A percentile compares a stretch with the other conserved stretches of the same genome.
These are phyloP conservation scores for Pantala flavescens DNA, from an alignment of 1,140 invertebrate genomes.

Conservation along the genomic window DNA sequence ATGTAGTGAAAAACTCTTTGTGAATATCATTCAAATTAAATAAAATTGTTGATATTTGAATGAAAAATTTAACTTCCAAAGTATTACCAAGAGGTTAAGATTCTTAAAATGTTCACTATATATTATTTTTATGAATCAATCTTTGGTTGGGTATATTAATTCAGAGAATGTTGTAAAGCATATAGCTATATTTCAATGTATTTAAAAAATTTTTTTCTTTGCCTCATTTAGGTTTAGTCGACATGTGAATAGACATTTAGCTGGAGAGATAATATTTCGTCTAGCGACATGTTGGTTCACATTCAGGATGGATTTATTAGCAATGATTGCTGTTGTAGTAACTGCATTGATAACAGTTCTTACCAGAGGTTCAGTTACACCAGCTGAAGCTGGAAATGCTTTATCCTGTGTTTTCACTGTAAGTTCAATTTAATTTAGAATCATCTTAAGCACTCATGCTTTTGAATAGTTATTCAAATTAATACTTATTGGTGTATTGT, in stretches of 20 bases:
- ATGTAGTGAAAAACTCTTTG: no score
- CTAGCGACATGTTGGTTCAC: constrained; percentile 36
- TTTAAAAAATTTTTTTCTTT: no score
- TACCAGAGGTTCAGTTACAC: constrained; percentile 31
- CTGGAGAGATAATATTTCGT: constrained; percentile 27
- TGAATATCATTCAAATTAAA: no score
- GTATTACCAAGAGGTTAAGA: no score
- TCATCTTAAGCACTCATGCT: not conserved
- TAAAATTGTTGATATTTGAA: no score
- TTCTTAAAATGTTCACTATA: no score
- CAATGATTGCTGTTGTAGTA: constrained; percentile 29
- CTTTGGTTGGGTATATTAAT: no score
- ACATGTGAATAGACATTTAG: constrained; percentile 26
- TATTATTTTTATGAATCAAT: no score
- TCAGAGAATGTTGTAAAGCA: no score
- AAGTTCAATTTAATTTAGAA: constrained; percentile 16
- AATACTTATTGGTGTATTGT: not conserved
- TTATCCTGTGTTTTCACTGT: constrained; percentile 39
- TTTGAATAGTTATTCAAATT: not conserved
- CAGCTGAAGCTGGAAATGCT: constrained; percentile 42
- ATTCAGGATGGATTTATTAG: constrained; percentile 35
- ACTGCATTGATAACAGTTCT: constrained; percentile 39
- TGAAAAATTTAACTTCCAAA: no score
- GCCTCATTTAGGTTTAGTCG: constrained; percentile 24
- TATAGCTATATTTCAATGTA: no score